Evolutionary conservation across 2,797 vertebrate genomes (phyloP).

Genomic region (Cyprinodon diabolis): DNA sequence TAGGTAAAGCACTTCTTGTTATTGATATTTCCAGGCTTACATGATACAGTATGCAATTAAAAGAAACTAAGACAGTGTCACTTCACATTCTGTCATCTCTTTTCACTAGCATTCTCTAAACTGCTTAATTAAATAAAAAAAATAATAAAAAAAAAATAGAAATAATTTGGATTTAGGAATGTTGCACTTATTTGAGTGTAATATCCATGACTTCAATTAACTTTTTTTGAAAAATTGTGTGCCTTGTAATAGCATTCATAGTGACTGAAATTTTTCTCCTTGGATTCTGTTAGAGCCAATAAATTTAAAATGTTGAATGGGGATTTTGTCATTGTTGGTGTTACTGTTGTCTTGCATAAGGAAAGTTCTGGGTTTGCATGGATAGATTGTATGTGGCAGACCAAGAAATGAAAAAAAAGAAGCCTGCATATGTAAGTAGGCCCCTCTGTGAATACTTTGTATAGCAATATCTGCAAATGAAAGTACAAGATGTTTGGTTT

Average conservation of each 20-base stretch:
- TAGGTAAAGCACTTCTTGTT: not conserved
- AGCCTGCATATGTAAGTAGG: no score
- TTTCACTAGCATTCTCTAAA: no score
- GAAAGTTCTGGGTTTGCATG: no score
- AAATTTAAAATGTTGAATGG: no score
- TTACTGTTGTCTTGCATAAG: not conserved
- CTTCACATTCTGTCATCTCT: not conserved
- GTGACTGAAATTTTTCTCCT: not conserved
- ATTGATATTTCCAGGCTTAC: not conserved
- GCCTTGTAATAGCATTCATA: not conserved
- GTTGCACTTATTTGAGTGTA: not conserved
- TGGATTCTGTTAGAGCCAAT: not conserved
- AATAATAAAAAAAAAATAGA: no score
- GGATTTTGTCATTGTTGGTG: not conserved
- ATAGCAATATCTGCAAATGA: no score
- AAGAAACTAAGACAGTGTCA: not conserved
- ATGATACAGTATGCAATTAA: not conserved
- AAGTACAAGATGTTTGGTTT: no score
- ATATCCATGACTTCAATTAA: not conserved
- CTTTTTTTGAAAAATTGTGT: not conserved
- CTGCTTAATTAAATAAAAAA: no score
- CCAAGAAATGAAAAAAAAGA: no score
- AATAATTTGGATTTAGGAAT: not conserved
- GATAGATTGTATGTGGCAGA: no score
- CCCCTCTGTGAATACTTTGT: no score